Conservation (phyloP, 2,113 vertebrate species). For the Mustela nigripes region DNA sequence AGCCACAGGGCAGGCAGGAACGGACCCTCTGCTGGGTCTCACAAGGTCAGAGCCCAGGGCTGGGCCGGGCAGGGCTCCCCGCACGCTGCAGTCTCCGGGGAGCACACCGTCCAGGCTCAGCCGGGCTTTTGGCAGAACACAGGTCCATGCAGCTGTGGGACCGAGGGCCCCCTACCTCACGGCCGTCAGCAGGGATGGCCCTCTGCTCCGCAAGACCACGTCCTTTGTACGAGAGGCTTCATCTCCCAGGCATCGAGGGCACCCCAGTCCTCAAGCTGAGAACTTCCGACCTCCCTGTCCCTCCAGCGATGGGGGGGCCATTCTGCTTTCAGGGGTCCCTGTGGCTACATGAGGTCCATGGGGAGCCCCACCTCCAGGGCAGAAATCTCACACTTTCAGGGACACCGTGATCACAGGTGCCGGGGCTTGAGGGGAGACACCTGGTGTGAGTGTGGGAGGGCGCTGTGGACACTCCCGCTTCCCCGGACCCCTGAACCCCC, state of each 20-base stretch:
- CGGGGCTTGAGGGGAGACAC: background rate
- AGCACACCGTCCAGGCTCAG: rapidly evolving
- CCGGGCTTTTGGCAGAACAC: background rate
- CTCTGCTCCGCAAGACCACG: background rate
- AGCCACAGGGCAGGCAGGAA: background rate
- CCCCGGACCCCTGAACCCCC: background rate
- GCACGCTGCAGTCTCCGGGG: background rate
- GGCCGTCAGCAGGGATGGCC: background rate
- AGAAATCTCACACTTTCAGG: background rate
- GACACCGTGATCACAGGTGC: rapidly evolving
- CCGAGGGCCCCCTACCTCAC: rapidly evolving
- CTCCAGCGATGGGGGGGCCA: background rate
- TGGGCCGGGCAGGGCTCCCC: background rate
- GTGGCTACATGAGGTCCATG: background rate
- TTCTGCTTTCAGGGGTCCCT: background rate
- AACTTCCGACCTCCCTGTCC: background rate
- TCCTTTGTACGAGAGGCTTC: background rate
- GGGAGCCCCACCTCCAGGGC: background rate
- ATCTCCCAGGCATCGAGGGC: background rate
- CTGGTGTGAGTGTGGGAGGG: rapidly evolving
- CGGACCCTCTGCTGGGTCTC: background rate
- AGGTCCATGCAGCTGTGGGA: background rate
- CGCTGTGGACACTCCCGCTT: rapidly evolving
- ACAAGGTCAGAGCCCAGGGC: background rate
- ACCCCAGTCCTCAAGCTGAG: rapidly evolving